A percentile compares a stretch with the other conserved stretches of the same genome.
Evolutionary conservation across 2,113 vertebrate genomes (phyloP).

Genomic region (rat (Rattus norvegicus)): DNA sequence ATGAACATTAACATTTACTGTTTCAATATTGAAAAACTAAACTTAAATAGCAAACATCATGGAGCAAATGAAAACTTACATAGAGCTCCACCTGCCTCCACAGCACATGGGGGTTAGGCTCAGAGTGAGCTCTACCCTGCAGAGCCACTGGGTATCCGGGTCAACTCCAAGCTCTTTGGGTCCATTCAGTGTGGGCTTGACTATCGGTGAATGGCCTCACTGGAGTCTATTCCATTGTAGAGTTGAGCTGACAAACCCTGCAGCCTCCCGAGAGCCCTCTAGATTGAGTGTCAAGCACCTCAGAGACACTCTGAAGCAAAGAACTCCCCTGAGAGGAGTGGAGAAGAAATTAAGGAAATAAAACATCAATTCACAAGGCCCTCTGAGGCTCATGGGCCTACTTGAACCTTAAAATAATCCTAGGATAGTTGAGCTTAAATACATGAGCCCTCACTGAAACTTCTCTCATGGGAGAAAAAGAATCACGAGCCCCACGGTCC

Average conservation of each 20-base stretch:
- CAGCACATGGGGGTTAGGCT: background rate
- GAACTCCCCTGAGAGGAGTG: background rate
- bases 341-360: background rate
- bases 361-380: background rate
- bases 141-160: background rate
- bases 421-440: background rate
- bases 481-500: conserved; percentile 4
- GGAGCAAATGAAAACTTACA: conserved; percentile 25
- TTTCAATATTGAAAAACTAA: conserved; percentile 45
- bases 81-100: conserved; percentile 24
- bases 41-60: background rate
- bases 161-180: background rate
- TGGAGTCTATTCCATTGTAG: background rate
- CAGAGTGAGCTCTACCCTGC: background rate
- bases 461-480: conserved; percentile 36
- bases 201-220: background rate
- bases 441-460: background rate
- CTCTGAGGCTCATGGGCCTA: background rate
- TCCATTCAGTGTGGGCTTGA: background rate
- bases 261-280: background rate
- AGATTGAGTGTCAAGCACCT: background rate
- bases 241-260: background rate
- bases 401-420: background rate
- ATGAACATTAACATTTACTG: conserved; percentile 8
- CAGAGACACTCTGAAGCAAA: background rate